Base-by-base conservation (phyloP, 2,797 vertebrate genomes). In the Danio kyathit region DNA sequence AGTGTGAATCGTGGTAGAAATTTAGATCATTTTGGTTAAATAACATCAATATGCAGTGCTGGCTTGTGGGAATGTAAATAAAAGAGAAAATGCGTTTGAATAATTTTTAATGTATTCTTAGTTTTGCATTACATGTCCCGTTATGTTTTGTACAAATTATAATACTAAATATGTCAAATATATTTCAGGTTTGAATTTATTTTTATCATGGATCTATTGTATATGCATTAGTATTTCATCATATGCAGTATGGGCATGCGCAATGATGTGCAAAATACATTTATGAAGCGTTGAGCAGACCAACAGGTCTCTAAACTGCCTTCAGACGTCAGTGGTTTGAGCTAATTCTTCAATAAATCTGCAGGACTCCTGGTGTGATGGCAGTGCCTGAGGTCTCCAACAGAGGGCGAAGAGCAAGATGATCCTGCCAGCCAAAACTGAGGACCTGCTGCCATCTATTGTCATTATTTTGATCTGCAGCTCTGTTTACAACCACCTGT, bases 391-490 rank as follows among this genome's bases (percentile, higher is more conserved):
- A 80, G 44, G 19, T 38, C 49, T 64, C 81, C 84, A 79, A 41
- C 63, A 85, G 84, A 46, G 63, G 84, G 70, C 59, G 7, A 19
- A n/a, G 13, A 13, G 5, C 54, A 6, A 5, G 13, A 51, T 10
- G 0, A 41, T 29, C 76, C 46, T 17, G 0, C 16, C 7, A 59
- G 29, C 12, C 29, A 80, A 78, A 80, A 43, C 0, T 82, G n/a
- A 48, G 75, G 10, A 60, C 2, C 40, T n/a, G 79, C 49, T 84
- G 49, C 83, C 87, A 80, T 10, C 86, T 52, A 75, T 76, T 80
- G 88, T 13, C 43, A 1, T 1, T 8, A 5, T 29, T 0, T 0
- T 4, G 4, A 41, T 74, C 57, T 71, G 51, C 70, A 16, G 7
- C 12, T 81, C 10, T 38, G 40, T 14, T 76, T 38, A 6, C 13